Conservation (phyloP, 2,113 vertebrate species). For the Setophaga coronata region DNA sequence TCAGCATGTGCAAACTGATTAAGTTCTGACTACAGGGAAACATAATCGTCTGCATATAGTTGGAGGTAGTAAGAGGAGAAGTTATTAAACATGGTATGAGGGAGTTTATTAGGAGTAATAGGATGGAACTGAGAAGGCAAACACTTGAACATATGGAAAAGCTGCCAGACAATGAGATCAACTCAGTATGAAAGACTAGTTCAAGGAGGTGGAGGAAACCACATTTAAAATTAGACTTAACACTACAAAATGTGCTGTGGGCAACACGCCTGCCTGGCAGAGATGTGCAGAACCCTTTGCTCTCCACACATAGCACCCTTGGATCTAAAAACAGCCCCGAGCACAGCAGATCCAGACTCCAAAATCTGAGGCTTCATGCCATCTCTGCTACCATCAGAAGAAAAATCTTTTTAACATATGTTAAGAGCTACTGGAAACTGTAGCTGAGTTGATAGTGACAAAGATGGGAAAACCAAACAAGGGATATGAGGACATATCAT, state of each 20-base stretch:
- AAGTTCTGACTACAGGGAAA: neutral
- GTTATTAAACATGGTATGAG: constrained; percentile 14
- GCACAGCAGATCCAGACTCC: neutral
- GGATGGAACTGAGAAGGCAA: neutral
- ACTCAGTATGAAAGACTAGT: neutral
- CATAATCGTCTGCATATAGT: neutral
- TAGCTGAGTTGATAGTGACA: neutral
- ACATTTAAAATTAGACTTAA: constrained; percentile 5
- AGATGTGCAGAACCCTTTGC: neutral
- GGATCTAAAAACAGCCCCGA: neutral
- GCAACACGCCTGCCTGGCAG: neutral
- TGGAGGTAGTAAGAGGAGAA: constrained; percentile 22
- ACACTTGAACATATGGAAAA: constrained; percentile 5
- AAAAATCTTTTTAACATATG: neutral
- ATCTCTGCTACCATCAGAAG: neutral
- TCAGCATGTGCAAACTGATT: neutral
- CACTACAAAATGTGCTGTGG: neutral
- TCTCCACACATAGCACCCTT: neutral
- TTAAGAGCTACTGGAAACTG: neutral
- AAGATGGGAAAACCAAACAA: neutral
- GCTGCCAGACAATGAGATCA: constrained; percentile 1
- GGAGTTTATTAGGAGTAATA: constrained; percentile 22
- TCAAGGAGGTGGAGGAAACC: neutral
- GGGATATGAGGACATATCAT: neutral
- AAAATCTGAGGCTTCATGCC: neutral